Evolutionary conservation across 2,113 vertebrate species (phyloP), one percentile per base, ranked within the genome.

Genomic region (Chaetorhynchus papuensis): DNA sequence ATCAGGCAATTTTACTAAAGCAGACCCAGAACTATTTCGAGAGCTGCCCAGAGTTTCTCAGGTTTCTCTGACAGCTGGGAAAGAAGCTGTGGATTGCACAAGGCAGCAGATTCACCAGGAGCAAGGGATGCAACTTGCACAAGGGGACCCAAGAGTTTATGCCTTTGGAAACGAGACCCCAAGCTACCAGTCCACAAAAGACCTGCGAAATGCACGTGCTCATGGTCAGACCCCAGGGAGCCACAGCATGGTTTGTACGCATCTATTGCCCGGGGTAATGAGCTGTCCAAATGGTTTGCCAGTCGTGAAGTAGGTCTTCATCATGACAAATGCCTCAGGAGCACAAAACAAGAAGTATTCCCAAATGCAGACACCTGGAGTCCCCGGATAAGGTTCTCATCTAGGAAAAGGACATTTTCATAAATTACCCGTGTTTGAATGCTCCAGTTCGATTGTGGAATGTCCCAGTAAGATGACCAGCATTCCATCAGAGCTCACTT

Each of bases 1-100:
- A 30, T 10, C 0, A 0, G 12, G 2, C 0, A 15, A 7, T 30
- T 37, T 61, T 17, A 37, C 66, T 27, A 10, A 57, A 72, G 18
- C 35, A 53, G 23, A 68, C 4, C 9, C 45, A 71, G 72, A 91
- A 21, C 5, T 24, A 23, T 52, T 56, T 23, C 14, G 4, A 76
- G 20, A 35, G 23, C 24, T 83, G 37, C 64, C 12, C n/a, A 35
- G 11, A 47, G 17, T 10, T 83, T 35, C 56, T 50, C 37, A 35
- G 27, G 16, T 11, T n/a, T 13, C 24, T 77, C 15, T 5, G 7
- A 49, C 42, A 44, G 14, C 31, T n/a, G 45, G 50, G 33, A 57
- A 57, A 69, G 41, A 41, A 57, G 63, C 10, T 90, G 66, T 9
- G 19, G 10, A 44, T 23, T 30, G 19, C 44, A 52, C 3, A 16